Evolutionary conservation across 2,888 invertebrate species (phyloP).

Genomic region (Drosophila mettleri): DNA sequence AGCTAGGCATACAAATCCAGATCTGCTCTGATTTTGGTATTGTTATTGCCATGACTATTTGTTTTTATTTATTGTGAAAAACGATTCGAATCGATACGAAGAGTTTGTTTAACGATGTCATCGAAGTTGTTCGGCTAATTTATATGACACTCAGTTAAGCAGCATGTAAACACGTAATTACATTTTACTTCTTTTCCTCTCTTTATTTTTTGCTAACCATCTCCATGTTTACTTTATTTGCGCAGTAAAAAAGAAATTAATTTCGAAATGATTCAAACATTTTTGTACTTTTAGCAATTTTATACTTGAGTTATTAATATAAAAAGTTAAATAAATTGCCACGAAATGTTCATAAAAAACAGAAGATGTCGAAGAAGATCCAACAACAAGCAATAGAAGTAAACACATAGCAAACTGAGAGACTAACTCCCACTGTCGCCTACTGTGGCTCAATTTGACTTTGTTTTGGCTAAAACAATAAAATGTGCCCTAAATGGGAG

Average conservation of each 20-base stretch:
- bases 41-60: not conserved
- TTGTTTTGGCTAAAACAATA: not conserved
- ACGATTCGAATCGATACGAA: not conserved
- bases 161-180: constrained; percentile 3
- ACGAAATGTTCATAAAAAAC: constrained; percentile 24
- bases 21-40: not conserved
- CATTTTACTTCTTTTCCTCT: not conserved
- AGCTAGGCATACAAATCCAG: not conserved
- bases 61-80: constrained; percentile 2
- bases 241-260: constrained; percentile 19
- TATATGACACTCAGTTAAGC: constrained; percentile 4
- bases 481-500: not conserved
- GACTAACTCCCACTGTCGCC: constrained; percentile 23
- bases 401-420: constrained; percentile 33
- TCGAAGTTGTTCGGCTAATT: constrained; percentile 4
- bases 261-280: constrained; percentile 12
- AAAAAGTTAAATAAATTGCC: constrained; percentile 34
- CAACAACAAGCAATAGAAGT: constrained; percentile 30
- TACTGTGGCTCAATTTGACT: not conserved
- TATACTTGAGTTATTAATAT: constrained; percentile 47
- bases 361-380: constrained; percentile 12
- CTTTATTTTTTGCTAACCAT: not conserved
- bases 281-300: constrained; percentile 30
- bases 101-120: constrained; percentile 6
- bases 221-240: constrained; percentile 20